A percentile compares a stretch with the other conserved stretches of the same genome.
Conservation (phyloP, 2,797 vertebrate genomes). For the Cheirogaleus major region DNA sequence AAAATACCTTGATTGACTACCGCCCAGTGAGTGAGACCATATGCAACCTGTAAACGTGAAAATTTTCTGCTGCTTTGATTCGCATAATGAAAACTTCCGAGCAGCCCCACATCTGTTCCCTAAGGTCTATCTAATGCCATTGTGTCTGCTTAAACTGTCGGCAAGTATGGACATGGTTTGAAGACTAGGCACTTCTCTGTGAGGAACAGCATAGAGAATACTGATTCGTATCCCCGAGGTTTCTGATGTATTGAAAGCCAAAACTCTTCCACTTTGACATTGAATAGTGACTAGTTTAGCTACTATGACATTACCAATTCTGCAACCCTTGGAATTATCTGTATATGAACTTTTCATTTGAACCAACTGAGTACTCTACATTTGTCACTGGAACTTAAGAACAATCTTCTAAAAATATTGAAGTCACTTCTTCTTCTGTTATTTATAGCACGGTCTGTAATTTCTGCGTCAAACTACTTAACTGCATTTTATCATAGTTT, state of each 20-base stretch:
- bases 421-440: constrained; percentile 58
- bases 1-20: constrained; percentile 31
- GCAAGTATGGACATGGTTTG: neutral
- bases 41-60: neutral
- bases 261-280: constrained; percentile 41
- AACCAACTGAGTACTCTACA: neutral
- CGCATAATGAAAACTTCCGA: constrained; percentile 28
- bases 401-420: constrained; percentile 70
- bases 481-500: constrained; percentile 77
- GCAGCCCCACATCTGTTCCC: neutral
- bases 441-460: constrained; percentile 59
- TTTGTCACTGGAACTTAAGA: constrained; percentile 66
- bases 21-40: neutral
- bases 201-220: neutral
- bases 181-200: neutral
- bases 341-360: constrained; percentile 50
- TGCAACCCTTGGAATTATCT: constrained; percentile 20
- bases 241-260: constrained; percentile 5
- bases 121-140: neutral
- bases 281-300: constrained; percentile 47
- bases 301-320: constrained; percentile 18
- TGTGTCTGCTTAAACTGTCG: constrained; percentile 13
- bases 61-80: constrained; percentile 38
- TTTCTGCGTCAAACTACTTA: constrained; percentile 55
- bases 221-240: neutral